Base-by-base conservation (phyloP, 1,140 invertebrate genomes). In the Venustaconcha ellipsiformis region DNA sequence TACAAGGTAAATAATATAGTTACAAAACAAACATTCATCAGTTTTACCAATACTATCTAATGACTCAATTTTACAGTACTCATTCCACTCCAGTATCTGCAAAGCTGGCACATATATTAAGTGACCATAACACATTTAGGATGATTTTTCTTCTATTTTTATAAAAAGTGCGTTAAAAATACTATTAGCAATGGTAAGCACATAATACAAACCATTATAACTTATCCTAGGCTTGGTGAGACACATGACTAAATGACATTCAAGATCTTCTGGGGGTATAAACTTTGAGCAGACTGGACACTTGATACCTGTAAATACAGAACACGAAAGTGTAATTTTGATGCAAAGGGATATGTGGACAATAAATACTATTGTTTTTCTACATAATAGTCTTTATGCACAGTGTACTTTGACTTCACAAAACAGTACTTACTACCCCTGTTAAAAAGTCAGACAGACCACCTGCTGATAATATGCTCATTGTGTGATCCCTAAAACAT, bases 251-350 rank as follows among this genome's bases (percentile, higher is more conserved):
- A 99, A 93, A 92, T 99, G 98, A 92, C 96, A 97, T 93, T 99
- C 97, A 87, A 98, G 96, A 91, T 99, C 97, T 91, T 99, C 97
- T 82, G 97, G 96, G 90, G 98, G 92, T 83, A 99, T 95, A 92
- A 96, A 95, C 92, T 99, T 99, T 91, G 96, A 97, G 93, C 98
- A 99, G 80, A 99, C 96, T 81, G 98, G 97, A 92, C 98, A 99
- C 78, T 89, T 89, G 77, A 89, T 87, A 76, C 87, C 88, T 89
- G 83, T 6, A 85, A 84, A 67, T 72, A 72, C 37, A 74, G 68
- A 70, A 72, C 68, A 72, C 1, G 37, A 78, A 73, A 66, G 76
- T 48, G 37, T 48, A 48, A 48, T 48, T 48, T 48, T 48, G 37
- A 48, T 48, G 11, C 37, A 48, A 48, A 48, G 11, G 37, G 37